Base-by-base conservation (phyloP, 2,797 vertebrate species). In the Sebastes nivosus region DNA sequence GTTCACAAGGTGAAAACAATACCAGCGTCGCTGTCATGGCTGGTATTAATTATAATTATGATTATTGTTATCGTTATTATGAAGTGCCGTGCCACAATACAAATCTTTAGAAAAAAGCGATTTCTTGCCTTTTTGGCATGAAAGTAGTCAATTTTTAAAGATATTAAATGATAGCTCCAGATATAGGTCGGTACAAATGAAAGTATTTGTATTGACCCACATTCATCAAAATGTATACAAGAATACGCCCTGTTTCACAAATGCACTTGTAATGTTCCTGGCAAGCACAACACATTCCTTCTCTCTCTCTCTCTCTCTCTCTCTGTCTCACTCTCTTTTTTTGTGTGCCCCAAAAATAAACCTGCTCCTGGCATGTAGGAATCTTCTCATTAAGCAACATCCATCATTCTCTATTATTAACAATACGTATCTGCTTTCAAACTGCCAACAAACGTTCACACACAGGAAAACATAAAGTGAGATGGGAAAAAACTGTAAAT, bases 331-430 rank as follows among this genome's bases (percentile, higher is more conserved):
- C 61, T 42, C 58, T 73, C 24, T 74, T 67, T 68, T 78, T 67
- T 60, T 81, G 67, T 75, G 57, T 81, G 71, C 80, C 81, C 83
- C 79, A 87, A 91, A 92, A 91, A 91, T 92, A 92, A 88, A 92
- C 84, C 46, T 79, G 72, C 72, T 72, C 3, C 67, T 85, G 86
- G 69, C 82, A 84, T 93, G 77, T 79, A 82, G 87, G 82, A 85
- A 90, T 92, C 67, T 75, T 86, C 84, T 89, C 64, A 88, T 93
- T 90, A 88, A 87, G 55, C 36, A 72, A 54, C 71, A 75, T 86
- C 69, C 18, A n/a, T 87, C 77, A 84, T 81, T 82, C 55, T 72
- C 84, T 92, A 85, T 86, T 92, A 86, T 88, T 89, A 90, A 82
- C 82, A 83, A 77, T 81, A 67, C 70, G 59, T 82, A 79, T 88